Evolutionary conservation across 2,888 invertebrate species (phyloP).

Genomic region (Dyspetes luteomarginatus): DNA sequence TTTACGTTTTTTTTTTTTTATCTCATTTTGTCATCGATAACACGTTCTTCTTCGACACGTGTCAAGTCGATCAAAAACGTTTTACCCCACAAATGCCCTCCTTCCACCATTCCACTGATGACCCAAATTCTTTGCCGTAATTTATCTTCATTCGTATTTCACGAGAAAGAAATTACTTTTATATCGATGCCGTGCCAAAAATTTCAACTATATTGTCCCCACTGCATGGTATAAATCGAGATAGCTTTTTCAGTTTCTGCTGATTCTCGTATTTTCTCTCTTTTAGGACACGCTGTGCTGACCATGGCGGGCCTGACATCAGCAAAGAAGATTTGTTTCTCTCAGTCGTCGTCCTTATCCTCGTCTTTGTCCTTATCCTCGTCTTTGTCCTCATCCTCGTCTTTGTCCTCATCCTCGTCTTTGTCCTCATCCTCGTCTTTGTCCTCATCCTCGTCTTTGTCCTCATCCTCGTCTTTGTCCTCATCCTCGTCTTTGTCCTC

Average conservation of each 20-base stretch:
- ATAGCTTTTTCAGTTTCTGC: conserved; percentile 30
- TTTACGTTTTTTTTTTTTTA: neutral
- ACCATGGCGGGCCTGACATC: neutral
- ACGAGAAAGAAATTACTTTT: neutral
- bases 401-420: neutral
- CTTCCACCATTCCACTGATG: neutral
- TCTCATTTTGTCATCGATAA: neutral
- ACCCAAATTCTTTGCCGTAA: conserved; percentile 10
- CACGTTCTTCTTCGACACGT: conserved; percentile 17
- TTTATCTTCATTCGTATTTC: conserved; percentile 25
- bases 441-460: too few relatives aligned
- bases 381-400: neutral
- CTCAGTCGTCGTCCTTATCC: too few relatives aligned
- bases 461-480: too few relatives aligned
- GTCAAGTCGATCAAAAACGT: conserved; percentile 13
- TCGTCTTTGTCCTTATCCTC: too few relatives aligned
- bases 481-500: neutral
- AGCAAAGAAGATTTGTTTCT: too few relatives aligned
- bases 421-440: too few relatives aligned
- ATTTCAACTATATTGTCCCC: neutral
- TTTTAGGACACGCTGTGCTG: conserved; percentile 5
- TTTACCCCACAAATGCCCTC: neutral
- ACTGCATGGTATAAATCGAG: neutral
- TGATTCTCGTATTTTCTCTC: conserved; percentile 17
- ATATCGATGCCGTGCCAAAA: conserved; percentile 31